phyloP scores from a whole-genome alignment of 1,140 invertebrate species.

The Stratiolaelaps scimitus region DNA sequence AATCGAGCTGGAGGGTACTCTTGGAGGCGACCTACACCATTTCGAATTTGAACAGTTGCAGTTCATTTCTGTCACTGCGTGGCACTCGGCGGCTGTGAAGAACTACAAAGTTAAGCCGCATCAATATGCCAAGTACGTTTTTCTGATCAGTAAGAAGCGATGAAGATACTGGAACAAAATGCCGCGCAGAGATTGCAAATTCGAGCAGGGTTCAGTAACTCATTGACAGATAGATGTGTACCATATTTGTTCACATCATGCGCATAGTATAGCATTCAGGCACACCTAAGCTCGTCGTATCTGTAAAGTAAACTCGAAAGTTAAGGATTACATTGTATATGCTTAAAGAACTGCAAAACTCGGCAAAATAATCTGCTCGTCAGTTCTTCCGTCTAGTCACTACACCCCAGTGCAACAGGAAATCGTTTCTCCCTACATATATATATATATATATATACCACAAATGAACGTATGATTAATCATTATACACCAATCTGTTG shows the following conservation, averaged over 20 bases:
- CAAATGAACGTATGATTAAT: no score
- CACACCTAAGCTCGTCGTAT: no score
- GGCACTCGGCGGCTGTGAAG: conserved; percentile 7
- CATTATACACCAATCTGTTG: not conserved
- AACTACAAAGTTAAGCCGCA: conserved; percentile 20
- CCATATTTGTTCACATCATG: no score
- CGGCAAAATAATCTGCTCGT: no score
- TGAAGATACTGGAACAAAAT: no score
- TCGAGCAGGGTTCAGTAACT: not conserved
- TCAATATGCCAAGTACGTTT: conserved; percentile 18
- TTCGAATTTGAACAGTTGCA: conserved; percentile 22
- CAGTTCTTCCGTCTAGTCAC: not conserved
- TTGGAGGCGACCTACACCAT: not conserved
- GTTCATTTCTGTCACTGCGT: conserved; percentile 22
- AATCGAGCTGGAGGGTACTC: not conserved
- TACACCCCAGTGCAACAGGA: not conserved
- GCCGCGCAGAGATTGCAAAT: not conserved
- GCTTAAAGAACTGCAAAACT: no score
- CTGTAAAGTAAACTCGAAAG: no score
- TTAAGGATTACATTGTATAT: no score
- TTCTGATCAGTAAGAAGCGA: not conserved
- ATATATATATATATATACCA: no score
- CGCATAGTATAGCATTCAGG: no score
- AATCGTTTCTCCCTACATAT: not conserved
- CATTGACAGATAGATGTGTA: no score